phyloP scores from a whole-genome alignment of 2,888 invertebrate genomes.

The Lasioglossum malachurum region DNA sequence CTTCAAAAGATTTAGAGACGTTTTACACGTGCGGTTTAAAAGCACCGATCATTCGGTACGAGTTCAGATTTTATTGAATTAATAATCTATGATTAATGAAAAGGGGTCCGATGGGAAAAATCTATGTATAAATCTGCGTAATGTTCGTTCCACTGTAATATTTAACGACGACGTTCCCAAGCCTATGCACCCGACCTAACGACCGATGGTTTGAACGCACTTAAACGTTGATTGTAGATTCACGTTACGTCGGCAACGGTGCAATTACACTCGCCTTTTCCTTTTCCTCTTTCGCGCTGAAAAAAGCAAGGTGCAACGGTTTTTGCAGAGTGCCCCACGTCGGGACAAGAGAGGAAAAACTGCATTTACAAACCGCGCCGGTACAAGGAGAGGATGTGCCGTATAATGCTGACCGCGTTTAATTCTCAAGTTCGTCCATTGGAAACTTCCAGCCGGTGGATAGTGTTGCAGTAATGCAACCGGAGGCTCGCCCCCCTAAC shows the following conservation, averaged over 20 bases:
- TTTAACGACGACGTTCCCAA: not conserved
- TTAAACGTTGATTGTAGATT: conserved; percentile 51
- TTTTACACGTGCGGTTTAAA: not conserved
- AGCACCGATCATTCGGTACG: not conserved
- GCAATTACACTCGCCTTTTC: conserved; percentile 9
- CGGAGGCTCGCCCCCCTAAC: not conserved
- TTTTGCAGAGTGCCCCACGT: not conserved
- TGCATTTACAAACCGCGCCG: conserved; percentile 1
- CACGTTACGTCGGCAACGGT: conserved; percentile 3
- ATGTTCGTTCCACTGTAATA: not conserved
- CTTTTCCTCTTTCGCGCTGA: not conserved
- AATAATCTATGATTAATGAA: not conserved
- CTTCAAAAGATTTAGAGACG: too few relatives aligned
- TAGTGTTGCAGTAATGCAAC: conserved; percentile 10
- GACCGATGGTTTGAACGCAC: conserved; percentile 65
- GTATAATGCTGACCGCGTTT: conserved; percentile 11
- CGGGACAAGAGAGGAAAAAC: not conserved
- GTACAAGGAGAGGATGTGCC: not conserved
- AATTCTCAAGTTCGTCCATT: conserved; percentile 10
- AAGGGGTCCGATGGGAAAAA: not conserved
- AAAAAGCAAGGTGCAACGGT: not conserved
- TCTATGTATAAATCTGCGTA: not conserved
- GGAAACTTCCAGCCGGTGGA: conserved; percentile 15
- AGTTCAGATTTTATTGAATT: not conserved
- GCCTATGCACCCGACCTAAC: conserved; percentile 28